Evolutionary conservation across 2,797 vertebrate species (phyloP).

Genomic region (Mus caroli): DNA sequence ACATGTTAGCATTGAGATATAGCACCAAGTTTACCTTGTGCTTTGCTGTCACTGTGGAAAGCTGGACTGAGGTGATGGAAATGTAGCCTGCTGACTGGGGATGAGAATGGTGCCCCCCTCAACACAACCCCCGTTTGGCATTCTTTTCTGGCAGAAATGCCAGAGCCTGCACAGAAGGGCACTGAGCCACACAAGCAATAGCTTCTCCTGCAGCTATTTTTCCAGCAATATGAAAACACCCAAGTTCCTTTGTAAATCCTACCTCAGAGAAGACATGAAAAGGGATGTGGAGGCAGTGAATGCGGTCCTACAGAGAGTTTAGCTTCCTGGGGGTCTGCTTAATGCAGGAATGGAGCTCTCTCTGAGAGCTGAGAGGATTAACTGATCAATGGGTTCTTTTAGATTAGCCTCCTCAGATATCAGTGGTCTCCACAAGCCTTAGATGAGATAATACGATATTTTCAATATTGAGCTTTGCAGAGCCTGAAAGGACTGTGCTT

Average conservation of each 20-base stretch:
- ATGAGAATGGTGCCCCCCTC: background rate
- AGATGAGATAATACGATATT: slow-evolving; percentile 61
- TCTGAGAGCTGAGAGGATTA: slow-evolving; percentile 56
- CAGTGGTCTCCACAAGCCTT: slow-evolving; percentile 15
- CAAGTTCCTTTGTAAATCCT: slow-evolving; percentile 31
- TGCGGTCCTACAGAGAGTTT: slow-evolving; percentile 25
- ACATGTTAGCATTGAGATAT: slow-evolving; percentile 47
- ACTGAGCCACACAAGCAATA: background rate
- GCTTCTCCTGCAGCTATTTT: slow-evolving; percentile 52
- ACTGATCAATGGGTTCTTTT: slow-evolving; percentile 65
- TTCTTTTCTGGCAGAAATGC: slow-evolving; percentile 43
- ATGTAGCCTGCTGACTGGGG: background rate
- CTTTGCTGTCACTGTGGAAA: slow-evolving; percentile 36
- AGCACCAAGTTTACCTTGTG: slow-evolving; percentile 17
- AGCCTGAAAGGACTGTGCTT: background rate
- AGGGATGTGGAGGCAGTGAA: slow-evolving; percentile 9
- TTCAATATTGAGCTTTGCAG: slow-evolving; percentile 57
- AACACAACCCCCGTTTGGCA: background rate
- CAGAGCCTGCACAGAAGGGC: slow-evolving; percentile 27
- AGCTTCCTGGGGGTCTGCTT: slow-evolving; percentile 51
- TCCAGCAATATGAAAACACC: slow-evolving; percentile 57
- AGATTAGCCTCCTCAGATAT: slow-evolving; percentile 52
- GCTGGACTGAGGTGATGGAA: background rate
- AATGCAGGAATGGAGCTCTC: slow-evolving; percentile 20
- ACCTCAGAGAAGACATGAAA: slow-evolving; percentile 54